Evolutionary conservation across 2,113 vertebrate species (phyloP).

Genomic region (Barbus barbus): DNA sequence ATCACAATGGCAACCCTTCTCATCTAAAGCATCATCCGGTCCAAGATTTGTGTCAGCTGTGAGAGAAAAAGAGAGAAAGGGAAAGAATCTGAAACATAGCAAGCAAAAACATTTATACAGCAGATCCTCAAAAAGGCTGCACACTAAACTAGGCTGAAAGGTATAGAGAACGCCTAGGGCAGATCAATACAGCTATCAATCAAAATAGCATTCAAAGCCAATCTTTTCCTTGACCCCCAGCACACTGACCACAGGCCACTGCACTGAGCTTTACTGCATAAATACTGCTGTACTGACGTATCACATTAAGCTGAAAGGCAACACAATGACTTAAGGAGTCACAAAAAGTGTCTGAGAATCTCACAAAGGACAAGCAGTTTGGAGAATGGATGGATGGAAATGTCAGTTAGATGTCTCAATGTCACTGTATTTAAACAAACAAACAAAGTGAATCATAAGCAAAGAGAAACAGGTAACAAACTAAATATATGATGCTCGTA

Average conservation of each 20-base stretch:
- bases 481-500: not conserved
- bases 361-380: no score
- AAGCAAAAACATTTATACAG: constrained; percentile 72
- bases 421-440: no score
- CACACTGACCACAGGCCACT: no score
- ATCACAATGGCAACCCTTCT: constrained; percentile 94
- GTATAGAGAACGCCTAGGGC: constrained; percentile 33
- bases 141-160: constrained; percentile 38
- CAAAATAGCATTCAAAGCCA: constrained; percentile 40
- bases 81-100: constrained; percentile 31
- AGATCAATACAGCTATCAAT: constrained; percentile 17
- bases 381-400: no score
- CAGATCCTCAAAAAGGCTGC: constrained; percentile 70
- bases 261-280: no score
- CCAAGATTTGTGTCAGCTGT: constrained; percentile 85
- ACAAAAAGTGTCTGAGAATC: no score
- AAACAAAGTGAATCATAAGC: no score
- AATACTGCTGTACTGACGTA: no score
- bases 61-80: not conserved
- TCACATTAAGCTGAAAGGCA: no score
- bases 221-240: no score
- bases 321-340: no score
- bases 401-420: no score
- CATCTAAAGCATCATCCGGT: constrained; percentile 89
- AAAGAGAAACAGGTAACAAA: not conserved